These are phyloP conservation scores for Paradoxurus hermaphroditus DNA, from an alignment of 2,113 vertebrate genomes.

Conservation along the genomic window DNA sequence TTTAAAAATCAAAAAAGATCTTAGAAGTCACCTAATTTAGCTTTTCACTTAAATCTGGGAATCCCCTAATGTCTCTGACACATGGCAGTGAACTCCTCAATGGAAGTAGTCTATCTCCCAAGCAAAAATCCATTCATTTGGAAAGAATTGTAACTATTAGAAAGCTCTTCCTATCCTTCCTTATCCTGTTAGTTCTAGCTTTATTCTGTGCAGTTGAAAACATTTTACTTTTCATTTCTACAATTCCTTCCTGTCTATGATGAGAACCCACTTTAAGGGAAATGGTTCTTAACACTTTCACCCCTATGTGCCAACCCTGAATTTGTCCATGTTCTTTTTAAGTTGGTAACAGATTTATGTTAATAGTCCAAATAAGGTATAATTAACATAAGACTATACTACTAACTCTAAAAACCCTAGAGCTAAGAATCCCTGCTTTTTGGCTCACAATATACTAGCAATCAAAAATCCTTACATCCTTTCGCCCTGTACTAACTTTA, in stretches of 20 bases:
- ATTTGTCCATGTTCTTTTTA: not conserved
- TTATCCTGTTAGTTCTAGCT: not conserved
- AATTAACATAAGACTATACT: not conserved
- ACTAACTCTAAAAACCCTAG: not conserved
- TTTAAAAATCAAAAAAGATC: not conserved
- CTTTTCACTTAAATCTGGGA: not conserved
- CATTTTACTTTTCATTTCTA: not conserved
- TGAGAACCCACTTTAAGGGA: not conserved
- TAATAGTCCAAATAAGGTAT: not conserved
- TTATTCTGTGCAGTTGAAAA: not conserved
- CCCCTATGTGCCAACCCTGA: not conserved
- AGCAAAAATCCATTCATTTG: not conserved
- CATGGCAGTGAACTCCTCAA: not conserved
- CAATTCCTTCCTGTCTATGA: not conserved
- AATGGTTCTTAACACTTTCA: not conserved
- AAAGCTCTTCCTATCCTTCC: not conserved
- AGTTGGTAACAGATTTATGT: not conserved
- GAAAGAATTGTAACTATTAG: not conserved
- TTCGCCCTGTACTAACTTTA: not conserved
- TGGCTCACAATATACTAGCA: not conserved
- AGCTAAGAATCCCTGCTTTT: not conserved
- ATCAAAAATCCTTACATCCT: not conserved
- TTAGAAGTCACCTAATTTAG: not conserved
- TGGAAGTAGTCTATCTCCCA: not conserved
- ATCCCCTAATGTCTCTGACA: not conserved